phyloP scores from a whole-genome alignment of 2,113 vertebrate genomes.

The Hippotragus niger region DNA sequence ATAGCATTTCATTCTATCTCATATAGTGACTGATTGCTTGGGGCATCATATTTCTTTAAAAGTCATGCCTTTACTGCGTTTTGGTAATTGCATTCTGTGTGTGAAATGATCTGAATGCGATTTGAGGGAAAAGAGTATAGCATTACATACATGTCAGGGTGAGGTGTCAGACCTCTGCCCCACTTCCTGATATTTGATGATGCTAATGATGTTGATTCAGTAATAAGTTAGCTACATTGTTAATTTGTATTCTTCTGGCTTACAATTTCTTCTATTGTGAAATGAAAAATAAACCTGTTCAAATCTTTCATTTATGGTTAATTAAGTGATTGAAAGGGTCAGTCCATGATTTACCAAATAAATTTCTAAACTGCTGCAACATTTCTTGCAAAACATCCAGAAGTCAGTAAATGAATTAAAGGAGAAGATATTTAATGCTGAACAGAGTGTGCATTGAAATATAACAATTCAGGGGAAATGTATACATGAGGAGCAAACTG shows the following conservation, averaged over 20 bases:
- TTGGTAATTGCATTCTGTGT: slow-evolving; percentile 52
- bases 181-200: neutral
- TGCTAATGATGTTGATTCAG: neutral
- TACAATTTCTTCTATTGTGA: neutral
- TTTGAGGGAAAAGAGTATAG: slow-evolving; percentile 43
- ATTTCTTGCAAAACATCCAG: neutral
- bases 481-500: neutral
- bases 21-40: slow-evolving; percentile 55
- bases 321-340: slow-evolving; percentile 15
- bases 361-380: neutral
- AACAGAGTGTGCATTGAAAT: neutral
- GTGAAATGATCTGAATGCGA: slow-evolving; percentile 56
- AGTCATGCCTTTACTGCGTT: slow-evolving; percentile 34
- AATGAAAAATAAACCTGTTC: slow-evolving; percentile 6
- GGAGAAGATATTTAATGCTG: neutral
- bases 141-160: slow-evolving; percentile 34
- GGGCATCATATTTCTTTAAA: slow-evolving; percentile 25
- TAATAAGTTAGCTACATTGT: neutral
- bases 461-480: neutral
- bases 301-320: slow-evolving; percentile 16
- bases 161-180: neutral
- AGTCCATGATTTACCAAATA: neutral
- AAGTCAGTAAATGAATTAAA: neutral
- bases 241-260: neutral
- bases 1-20: slow-evolving; percentile 41